phyloP scores from a whole-genome alignment of 1,140 invertebrate species.

The Trissolcus basalis region DNA sequence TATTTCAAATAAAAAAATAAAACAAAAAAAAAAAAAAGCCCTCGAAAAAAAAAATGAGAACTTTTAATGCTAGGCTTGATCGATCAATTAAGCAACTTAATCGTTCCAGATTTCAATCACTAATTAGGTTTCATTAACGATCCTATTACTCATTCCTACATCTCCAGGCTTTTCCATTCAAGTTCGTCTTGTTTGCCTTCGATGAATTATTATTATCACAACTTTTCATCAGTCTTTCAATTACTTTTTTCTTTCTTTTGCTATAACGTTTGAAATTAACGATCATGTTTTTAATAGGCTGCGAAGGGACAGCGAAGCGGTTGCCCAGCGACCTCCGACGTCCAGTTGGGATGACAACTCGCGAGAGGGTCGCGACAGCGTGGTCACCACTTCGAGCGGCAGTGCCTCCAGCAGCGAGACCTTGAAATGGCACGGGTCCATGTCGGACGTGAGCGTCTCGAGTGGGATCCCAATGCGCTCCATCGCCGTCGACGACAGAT shows the following conservation, averaged over 20 bases:
- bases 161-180: too few species aligned
- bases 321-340: constrained; percentile 73
- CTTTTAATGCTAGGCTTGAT: too few species aligned
- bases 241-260: not conserved
- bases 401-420: constrained; percentile 87
- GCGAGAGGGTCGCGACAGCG: constrained; percentile 81
- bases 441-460: constrained; percentile 84
- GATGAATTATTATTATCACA: constrained; percentile 36
- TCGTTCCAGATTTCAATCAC: too few species aligned
- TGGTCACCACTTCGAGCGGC: constrained; percentile 81
- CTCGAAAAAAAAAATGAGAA: too few species aligned
- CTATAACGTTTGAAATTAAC: constrained; percentile 27
- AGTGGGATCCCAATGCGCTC: constrained; percentile 74
- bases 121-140: too few species aligned
- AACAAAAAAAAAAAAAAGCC: too few species aligned
- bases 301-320: constrained; percentile 79
- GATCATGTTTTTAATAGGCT: constrained; percentile 68
- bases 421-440: constrained; percentile 88
- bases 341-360: constrained; percentile 75
- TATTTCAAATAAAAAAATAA: too few species aligned
- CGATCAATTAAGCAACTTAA: too few species aligned
- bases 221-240: too few species aligned
- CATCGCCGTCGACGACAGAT: constrained; percentile 61
- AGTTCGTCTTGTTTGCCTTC: not conserved
- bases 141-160: too few species aligned